Conservation (phyloP, 1,140 invertebrate genomes). For the Ooceraea biroi region DNA sequence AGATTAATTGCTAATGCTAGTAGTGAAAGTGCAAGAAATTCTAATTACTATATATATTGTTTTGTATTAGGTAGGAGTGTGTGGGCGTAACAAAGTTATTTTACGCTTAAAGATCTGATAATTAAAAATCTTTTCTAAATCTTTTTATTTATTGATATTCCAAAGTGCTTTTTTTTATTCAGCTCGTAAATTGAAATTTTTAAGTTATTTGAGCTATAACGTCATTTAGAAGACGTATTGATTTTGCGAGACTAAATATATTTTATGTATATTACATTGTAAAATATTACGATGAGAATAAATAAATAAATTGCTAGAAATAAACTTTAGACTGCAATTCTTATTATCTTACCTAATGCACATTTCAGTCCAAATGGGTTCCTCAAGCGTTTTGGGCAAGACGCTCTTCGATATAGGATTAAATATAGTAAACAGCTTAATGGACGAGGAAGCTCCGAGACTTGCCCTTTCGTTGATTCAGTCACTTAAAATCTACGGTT, state of each 20-base stretch:
- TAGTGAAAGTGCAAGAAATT: too few species aligned
- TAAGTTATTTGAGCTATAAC: too few species aligned
- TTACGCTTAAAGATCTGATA: too few species aligned
- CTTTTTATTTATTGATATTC: not conserved
- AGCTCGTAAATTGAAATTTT: not conserved
- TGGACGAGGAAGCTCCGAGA: constrained; percentile 71
- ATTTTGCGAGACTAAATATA: too few species aligned
- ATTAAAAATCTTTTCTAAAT: not conserved
- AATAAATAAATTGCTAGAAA: constrained; percentile 52
- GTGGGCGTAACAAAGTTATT: too few species aligned
- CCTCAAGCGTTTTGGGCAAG: constrained; percentile 17
- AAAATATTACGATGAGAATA: constrained; percentile 46
- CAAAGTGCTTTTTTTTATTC: not conserved
- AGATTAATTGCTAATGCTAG: too few species aligned
- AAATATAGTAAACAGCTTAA: constrained; percentile 70
- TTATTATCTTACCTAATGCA: constrained; percentile 62
- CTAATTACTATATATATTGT: too few species aligned
- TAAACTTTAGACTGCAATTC: constrained; percentile 28
- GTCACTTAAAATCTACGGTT: constrained; percentile 60
- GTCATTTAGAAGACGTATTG: too few species aligned
- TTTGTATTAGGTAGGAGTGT: constrained; percentile 5
- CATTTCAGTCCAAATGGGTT: constrained; percentile 71
- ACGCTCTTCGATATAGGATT: constrained; percentile 69
- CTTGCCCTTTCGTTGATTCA: constrained; percentile 74
- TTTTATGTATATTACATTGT: constrained; percentile 49